Base-by-base conservation (phyloP, 2,113 vertebrate species). In the Oncorhynchus tshawytscha region DNA sequence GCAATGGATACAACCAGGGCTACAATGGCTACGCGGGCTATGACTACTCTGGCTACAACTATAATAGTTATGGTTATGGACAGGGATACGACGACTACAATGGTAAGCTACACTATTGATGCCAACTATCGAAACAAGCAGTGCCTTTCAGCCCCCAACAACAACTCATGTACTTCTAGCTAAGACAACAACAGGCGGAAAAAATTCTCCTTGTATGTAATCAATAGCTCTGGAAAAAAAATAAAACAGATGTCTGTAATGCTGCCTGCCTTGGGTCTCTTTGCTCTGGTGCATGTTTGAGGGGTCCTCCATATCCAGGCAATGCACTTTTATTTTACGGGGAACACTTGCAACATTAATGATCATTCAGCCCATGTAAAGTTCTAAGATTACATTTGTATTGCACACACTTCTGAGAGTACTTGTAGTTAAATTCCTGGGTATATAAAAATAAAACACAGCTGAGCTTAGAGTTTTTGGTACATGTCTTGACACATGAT, bases 11-110 rank as follows among this genome's bases (percentile, higher is more conserved):
- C 54, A 94, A 94, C 90, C 94, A 94, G 79, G 94, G 92, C 84
- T 96, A 96, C 91, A 96, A 93, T 87, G 93, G 93, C 88, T 96
- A 96, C 77, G 91, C 95, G 82, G 94, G 95, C 78, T 96, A 96
- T 64, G 96, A 96, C 88, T 96, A 96, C 88, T 94, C 96, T 65
- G 94, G 94, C 65, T 96, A 96, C 91, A 96, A 95, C 88, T 96
- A 96, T 86, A 94, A 92, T 75, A 93, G 88, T 90, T 96, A 96
- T 4, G 95, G 95, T 88, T 96, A 96, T 49, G 95, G 95, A 83
- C 95, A 95, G 1, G 93, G 95, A 88, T 96, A 96, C 86, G 92
- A 95, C 84, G 95, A 96, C 88, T 96, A 96, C 93, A 96, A 94
- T 91, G 95, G 96, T 96, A 90, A 93, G 94, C 71, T 13, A 6